Evolutionary conservation across 2,113 vertebrate species (phyloP).

Genomic region (Perca fluviatilis): DNA sequence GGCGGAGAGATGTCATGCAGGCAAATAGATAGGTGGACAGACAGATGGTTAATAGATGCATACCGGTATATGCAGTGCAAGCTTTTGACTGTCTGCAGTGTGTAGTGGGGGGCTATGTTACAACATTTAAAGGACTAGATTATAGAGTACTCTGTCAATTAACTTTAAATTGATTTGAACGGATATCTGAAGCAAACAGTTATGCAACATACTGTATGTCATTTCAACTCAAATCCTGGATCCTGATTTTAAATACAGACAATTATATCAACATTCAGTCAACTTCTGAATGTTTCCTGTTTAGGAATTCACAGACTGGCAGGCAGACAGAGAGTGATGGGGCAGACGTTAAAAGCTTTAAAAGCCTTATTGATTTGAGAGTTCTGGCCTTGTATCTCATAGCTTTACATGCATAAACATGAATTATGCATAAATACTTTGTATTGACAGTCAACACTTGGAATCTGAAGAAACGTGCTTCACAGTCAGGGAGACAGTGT

Average conservation of each 20-base stretch:
- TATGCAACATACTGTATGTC: not conserved
- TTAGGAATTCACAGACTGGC: slow-evolving; percentile 45
- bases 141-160: too few species aligned
- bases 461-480: slow-evolving; percentile 17
- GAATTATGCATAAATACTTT: slow-evolving; percentile 56
- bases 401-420: slow-evolving; percentile 56
- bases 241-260: not conserved
- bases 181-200: not conserved
- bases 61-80: not conserved
- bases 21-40: slow-evolving; percentile 37
- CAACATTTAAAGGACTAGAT: not conserved
- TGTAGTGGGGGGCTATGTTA: not conserved
- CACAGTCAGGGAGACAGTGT: not conserved
- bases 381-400: slow-evolving; percentile 26
- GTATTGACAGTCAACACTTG: slow-evolving; percentile 4
- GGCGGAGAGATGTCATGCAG: slow-evolving; percentile 59
- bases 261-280: not conserved
- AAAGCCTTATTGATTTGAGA: slow-evolving; percentile 73
- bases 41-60: slow-evolving; percentile 46
- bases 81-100: not conserved
- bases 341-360: slow-evolving; percentile 69
- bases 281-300: slow-evolving; percentile 28
- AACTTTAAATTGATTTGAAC: not conserved
- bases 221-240: not conserved
- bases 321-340: slow-evolving; percentile 22